Evolutionary conservation across 2,797 vertebrate genomes (phyloP), one percentile per base, ranked within the genome.

Genomic region (Onychomys arenicola): DNA sequence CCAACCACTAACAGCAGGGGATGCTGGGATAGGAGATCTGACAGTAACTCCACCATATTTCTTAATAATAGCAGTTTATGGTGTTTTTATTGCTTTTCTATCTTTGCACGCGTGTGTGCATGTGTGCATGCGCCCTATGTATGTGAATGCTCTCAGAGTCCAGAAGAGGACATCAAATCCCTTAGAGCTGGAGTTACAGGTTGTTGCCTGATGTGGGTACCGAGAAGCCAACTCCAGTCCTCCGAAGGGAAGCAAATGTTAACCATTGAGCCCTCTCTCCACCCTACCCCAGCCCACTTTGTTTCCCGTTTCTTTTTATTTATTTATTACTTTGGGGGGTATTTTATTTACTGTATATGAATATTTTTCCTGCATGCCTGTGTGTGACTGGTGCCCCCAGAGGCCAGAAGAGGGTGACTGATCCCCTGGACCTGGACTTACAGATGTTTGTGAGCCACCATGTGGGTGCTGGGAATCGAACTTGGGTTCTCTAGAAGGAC

Each of bases 211-310:
- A 52, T 78, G 16, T 34, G 49, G 29, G 29, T 76, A 43, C 73
- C 46, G 23, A 27, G 25, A 76, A 76, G 12, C 23, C 73, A 29
- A 76, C 40, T 46, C 25, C 25, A 46, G 5, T 76, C 73, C 25
- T 46, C 40, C 6, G 25, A 76, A 76, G 40, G 43, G 25, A 5
- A 76, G 25, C 40, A 27, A 46, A 27, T 46, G 5, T 76, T 76
- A 76, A 27, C 10, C 73, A 7, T 29, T 46, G 73, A 76, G 25
- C 40, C 25, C 43, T 29, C 73, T 76, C 25, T 76, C 73, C 13
- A 46, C 0, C 2, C 49, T 0, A 80, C 49, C 10, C 17, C 46
- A 78, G 2, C 4, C 76, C 2, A 52, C 9, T 2, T 8, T 2
- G 3, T n/a, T 80, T 80, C n/a, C 19, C n/a, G 77, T 32, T 12